Evolutionary conservation across 2,113 vertebrate species (phyloP), one percentile per base, ranked within the genome.

Genomic region (Laterallus jamaicensis): DNA sequence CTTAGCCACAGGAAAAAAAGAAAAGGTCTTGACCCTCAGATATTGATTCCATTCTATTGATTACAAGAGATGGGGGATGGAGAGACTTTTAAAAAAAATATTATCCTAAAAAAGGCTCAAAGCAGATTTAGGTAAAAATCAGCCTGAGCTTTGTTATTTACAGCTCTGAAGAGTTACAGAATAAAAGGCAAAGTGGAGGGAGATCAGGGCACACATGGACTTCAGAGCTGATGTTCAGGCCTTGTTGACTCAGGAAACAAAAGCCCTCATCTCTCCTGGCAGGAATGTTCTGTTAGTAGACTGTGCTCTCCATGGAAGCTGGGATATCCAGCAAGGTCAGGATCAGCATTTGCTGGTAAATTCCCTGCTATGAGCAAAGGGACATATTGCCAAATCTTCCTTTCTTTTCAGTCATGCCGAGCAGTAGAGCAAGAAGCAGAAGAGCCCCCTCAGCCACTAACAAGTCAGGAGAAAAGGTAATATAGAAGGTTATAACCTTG

Each of bases 1-100:
- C 95, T 86, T 80, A 92, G 82, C 90, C 76, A 54, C 69, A 67
- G 93, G 92, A 95, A 97, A 93, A 95, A 89, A 52, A 52, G 69
- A 63, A 92, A 85, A 94, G 95, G 92, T 69, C 88, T 91, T 93
- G 94, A 96, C 88, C 88, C 89, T 89, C 76, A 94, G 35, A 82
- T 96, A 96, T 96, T 88, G 95, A 95, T 96, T 88, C 39, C 2
- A 1, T 77, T 92, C 54, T 95, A 96, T 95, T 85, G 93, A 96
- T 95, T 93, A 91, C 74, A 94, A 91, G 81, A 69, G 70, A 74
- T 82, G 63, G 25, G 66, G 62, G 50, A 67, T 74, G 63, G 74
- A 91, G 31, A 76, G 49, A 69, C 63, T 84, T 95, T 75, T 19
- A 22, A 49, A 0, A 94, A 94, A 94, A 93, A 74, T 67, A 25